These are phyloP conservation scores for Sebastes cheni DNA, from an alignment of 2,797 vertebrate genomes.

Conservation along the genomic window DNA sequence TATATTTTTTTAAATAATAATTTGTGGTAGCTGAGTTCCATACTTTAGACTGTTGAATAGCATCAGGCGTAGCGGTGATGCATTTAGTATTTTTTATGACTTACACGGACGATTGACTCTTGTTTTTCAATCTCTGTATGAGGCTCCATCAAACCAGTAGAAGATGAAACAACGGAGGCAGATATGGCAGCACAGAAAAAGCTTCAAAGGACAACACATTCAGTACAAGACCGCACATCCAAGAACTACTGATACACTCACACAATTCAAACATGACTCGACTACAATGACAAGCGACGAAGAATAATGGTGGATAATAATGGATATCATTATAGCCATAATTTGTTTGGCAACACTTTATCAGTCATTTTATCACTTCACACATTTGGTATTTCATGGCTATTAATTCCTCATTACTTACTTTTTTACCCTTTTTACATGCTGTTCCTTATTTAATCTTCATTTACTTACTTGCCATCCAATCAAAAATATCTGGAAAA, in stretches of 20 bases:
- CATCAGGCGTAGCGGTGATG: not conserved
- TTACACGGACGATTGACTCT: conserved; percentile 20
- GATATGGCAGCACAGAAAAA: not conserved
- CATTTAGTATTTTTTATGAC: conserved; percentile 14
- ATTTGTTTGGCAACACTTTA: conserved; percentile 8
- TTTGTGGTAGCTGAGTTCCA: not conserved
- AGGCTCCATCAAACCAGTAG: conserved; percentile 9
- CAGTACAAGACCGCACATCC: not conserved
- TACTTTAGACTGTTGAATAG: not conserved
- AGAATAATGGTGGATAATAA: conserved; percentile 11
- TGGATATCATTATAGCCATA: not conserved
- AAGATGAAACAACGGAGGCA: conserved; percentile 2
- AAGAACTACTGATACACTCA: not conserved
- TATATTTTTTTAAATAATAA: conserved; percentile 20
- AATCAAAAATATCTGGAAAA: not conserved
- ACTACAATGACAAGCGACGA: not conserved
- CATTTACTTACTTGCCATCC: not conserved
- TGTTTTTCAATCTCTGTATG: conserved; percentile 22
- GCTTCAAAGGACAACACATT: not conserved
- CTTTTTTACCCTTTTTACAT: not conserved
- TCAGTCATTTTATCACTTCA: conserved; percentile 6
- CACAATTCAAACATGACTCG: not conserved
- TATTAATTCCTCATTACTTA: conserved; percentile 4
- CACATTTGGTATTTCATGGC: conserved; percentile 1
- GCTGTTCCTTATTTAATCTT: not conserved